Base-by-base conservation (phyloP, 1,140 invertebrate genomes). In the Helicoverpa armigera region DNA sequence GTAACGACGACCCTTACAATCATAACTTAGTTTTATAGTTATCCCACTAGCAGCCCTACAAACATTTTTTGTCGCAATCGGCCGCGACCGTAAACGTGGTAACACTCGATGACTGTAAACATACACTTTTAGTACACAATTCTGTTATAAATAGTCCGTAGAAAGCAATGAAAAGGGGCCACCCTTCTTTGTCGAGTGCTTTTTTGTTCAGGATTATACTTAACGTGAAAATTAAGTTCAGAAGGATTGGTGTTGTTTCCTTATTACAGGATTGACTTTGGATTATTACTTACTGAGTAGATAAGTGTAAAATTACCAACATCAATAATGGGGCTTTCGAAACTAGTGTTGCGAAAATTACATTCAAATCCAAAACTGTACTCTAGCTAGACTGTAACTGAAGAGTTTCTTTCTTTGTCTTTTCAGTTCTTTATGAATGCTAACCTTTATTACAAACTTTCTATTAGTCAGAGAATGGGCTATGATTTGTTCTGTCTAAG, bases 131-230 rank as follows among this genome's bases (percentile, higher is more conserved):
- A 72, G 48, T 72, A 72, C 50, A 72, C 69, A 72, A 51, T 72
- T 53, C 69, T 53, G 69, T 72, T 72, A 72, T 72, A 72, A 72
- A 72, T 72, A 72, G 69, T 72, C 69, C 69, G 13, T 54, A 72
- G 69, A 72, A 72, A 51, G 69, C 69, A 72, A 72, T 72, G 69
- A 72, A 72, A 54, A 54, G 69, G 50, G 18, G 69, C 69, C 69
- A 72, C 69, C 69, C 69, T 54, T 54, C 69, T 72, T 72, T 72
- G 48, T 72, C 12, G 11, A 72, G 50, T 43, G 50, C 7, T 54
- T 72, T 72, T 72, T 72, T 72, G 3, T 72, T 72, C 69, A 72
- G 48, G 50, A 54, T 53, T 72, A 72, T 54, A 12, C 3, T 29
- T 16, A 18, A 72, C 50, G 14, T 51, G 18, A 51, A 50, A 69